Evolutionary conservation across 1,140 invertebrate genomes (phyloP).

Genomic region (Neodiprion pinetum): DNA sequence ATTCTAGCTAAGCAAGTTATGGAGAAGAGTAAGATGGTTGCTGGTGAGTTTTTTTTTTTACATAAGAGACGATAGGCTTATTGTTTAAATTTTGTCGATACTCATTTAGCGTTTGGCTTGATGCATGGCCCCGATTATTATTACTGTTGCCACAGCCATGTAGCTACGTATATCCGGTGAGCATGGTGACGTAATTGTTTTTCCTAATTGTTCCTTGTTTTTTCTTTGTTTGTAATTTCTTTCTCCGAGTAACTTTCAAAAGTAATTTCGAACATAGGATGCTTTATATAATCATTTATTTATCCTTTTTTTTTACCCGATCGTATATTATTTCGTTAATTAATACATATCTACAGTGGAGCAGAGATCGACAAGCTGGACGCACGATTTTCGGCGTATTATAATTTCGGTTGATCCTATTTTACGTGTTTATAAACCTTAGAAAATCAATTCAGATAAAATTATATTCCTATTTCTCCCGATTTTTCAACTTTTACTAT

Average conservation of each 20-base stretch:
- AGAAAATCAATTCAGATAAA: too few relatives aligned
- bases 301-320: too few relatives aligned
- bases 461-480: neutral
- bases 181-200: constrained; percentile 24
- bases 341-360: too few relatives aligned
- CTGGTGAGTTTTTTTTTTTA: constrained; percentile 70
- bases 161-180: too few relatives aligned
- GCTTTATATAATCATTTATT: too few relatives aligned
- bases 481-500: neutral
- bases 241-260: neutral
- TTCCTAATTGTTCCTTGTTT: constrained; percentile 30
- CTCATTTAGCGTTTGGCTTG: neutral
- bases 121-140: constrained; percentile 5
- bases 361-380: too few relatives aligned
- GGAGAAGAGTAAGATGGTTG: constrained; percentile 91
- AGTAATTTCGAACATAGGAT: too few relatives aligned
- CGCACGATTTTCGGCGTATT: too few relatives aligned
- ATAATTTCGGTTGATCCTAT: too few relatives aligned
- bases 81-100: constrained; percentile 24
- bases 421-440: too few relatives aligned
- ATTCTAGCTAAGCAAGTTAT: constrained; percentile 93
- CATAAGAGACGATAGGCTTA: constrained; percentile 15
- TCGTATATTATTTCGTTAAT: too few relatives aligned
- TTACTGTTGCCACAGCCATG: constrained; percentile 3
- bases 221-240: constrained; percentile 10